Evolutionary conservation across 2,797 vertebrate species (phyloP).

Genomic region (Parambassis ranga): DNA sequence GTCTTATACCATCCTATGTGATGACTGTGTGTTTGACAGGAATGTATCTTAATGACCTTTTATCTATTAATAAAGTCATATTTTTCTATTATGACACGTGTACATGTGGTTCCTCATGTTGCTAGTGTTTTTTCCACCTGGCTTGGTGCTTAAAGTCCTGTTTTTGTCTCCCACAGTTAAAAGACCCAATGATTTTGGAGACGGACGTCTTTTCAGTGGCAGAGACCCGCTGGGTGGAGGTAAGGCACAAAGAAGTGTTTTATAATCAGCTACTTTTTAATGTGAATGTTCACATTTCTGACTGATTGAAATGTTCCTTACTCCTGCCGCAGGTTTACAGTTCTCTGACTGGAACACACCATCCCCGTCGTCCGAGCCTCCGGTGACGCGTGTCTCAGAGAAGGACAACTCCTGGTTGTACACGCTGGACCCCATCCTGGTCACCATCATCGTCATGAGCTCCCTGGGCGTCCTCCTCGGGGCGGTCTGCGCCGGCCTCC

Average conservation of each 20-base stretch:
- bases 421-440: constrained; percentile 95
- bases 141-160: constrained; percentile 20
- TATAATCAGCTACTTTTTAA: too few species aligned
- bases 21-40: constrained; percentile 70
- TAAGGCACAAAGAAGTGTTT: constrained; percentile 28
- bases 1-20: constrained; percentile 74
- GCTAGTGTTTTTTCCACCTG: too few species aligned
- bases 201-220: constrained; percentile 70
- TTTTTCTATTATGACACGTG: constrained; percentile 63
- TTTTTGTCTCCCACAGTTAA: constrained; percentile 71
- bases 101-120: too few species aligned
- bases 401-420: constrained; percentile 96
- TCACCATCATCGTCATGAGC: constrained; percentile 99
- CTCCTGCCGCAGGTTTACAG: constrained; percentile 76
- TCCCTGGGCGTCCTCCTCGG: constrained; percentile 94
- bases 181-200: constrained; percentile 66
- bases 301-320: too few species aligned
- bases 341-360: constrained; percentile 81
- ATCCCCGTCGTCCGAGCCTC: constrained; percentile 84
- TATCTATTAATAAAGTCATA: constrained; percentile 75
- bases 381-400: constrained; percentile 82
- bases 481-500: constrained; percentile 93
- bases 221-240: constrained; percentile 68
- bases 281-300: too few species aligned
- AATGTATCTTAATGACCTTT: constrained; percentile 72